phyloP scores from a whole-genome alignment of 53 echinoderm and acorn worm genomes.

The Arbacia lixula region DNA sequence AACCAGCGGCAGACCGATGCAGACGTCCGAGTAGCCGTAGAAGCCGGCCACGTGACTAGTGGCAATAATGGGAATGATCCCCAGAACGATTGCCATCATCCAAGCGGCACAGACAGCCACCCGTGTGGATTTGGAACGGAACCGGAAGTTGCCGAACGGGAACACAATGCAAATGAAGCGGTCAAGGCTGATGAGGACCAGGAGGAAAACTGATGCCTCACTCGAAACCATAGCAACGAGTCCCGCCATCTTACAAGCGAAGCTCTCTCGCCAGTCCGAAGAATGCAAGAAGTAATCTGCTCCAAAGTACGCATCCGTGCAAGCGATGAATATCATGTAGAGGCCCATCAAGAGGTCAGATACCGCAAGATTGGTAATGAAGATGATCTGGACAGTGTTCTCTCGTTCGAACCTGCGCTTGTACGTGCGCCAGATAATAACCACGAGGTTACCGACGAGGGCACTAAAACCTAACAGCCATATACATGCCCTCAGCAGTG shows the following conservation, averaged over 20 bases:
- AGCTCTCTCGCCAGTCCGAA: constrained; percentile 46
- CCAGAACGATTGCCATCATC: constrained; percentile 48
- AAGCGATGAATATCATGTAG: constrained; percentile 65
- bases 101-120: constrained; percentile 37
- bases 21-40: constrained; percentile 77
- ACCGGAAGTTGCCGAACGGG: constrained; percentile 63
- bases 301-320: constrained; percentile 60
- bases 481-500: constrained; percentile 53
- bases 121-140: constrained; percentile 54
- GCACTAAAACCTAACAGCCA: constrained; percentile 64
- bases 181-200: constrained; percentile 66
- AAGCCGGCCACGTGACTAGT: constrained; percentile 41
- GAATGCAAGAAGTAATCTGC: constrained; percentile 63
- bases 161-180: constrained; percentile 74
- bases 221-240: constrained; percentile 65
- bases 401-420: background rate
- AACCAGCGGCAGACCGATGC: constrained; percentile 70
- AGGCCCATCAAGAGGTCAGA: constrained; percentile 76
- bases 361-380: constrained; percentile 67
- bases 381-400: constrained; percentile 47
- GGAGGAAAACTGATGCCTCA: constrained; percentile 61
- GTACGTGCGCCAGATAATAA: constrained; percentile 58
- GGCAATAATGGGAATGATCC: constrained; percentile 58
- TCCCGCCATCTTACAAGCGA: constrained; percentile 63
- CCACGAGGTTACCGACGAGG: constrained; percentile 59